Percentiles rank a stretch among this genome's conserved stretches.
These are phyloP conservation scores for Dinocampus coccinellae DNA, from an alignment of 2,888 invertebrate genomes.

Conservation along the genomic window DNA sequence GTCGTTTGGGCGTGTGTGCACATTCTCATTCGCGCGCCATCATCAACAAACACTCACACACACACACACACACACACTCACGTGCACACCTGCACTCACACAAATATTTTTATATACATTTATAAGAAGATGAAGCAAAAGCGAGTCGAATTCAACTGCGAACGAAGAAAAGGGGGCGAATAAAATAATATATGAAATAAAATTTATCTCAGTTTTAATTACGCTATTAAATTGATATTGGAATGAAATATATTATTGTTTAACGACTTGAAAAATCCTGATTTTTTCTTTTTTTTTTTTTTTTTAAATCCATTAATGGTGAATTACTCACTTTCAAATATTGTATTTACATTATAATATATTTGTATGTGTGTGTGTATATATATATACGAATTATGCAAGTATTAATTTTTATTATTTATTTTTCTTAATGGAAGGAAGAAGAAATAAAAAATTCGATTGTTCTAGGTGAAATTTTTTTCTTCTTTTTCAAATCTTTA, in stretches of 20 bases:
- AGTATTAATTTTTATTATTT: neutral
- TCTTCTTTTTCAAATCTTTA: neutral
- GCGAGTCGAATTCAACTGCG: neutral
- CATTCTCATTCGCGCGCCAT: neutral
- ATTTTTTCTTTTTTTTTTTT: neutral
- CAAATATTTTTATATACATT: too few species aligned
- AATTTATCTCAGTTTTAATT: constrained; percentile 48
- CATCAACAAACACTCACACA: neutral
- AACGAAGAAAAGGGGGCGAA: too few species aligned
- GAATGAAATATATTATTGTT: constrained; percentile 41
- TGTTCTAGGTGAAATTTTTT: neutral
- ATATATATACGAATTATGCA: too few species aligned
- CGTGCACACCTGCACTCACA: too few species aligned
- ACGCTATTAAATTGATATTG: constrained; percentile 52
- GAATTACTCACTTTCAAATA: neutral
- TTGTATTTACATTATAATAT: neutral
- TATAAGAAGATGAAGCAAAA: neutral
- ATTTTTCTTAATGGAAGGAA: too few species aligned
- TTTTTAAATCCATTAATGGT: neutral
- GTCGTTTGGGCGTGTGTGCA: constrained; percentile 36
- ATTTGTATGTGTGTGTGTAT: neutral
- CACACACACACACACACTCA: neutral
- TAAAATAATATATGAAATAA: neutral
- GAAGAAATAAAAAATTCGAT: neutral
- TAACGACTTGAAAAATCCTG: constrained; percentile 10